phyloP scores from a whole-genome alignment of 2,113 vertebrate species.

The Ellobius talpinus region DNA sequence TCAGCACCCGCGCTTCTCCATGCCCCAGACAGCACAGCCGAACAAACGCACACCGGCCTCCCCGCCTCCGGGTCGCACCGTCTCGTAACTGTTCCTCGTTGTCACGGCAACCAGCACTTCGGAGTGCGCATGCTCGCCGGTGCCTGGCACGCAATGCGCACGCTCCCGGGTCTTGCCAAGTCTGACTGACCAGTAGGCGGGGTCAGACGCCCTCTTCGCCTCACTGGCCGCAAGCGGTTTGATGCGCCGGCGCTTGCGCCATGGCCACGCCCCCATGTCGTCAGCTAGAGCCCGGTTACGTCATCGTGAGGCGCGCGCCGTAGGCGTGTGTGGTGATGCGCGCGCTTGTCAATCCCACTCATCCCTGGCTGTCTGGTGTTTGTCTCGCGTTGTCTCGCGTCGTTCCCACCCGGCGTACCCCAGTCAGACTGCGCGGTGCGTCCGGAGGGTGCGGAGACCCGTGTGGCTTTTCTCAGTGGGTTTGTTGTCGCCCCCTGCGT shows the following conservation, averaged over 20 bases:
- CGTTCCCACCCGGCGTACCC: neutral
- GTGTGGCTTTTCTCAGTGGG: neutral
- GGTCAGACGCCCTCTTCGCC: rapidly evolving
- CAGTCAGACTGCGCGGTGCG: too few relatives aligned
- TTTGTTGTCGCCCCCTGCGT: neutral
- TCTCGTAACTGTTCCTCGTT: neutral
- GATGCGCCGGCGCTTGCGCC: neutral
- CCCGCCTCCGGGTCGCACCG: rapidly evolving
- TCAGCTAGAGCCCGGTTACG: neutral
- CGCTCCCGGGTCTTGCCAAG: neutral
- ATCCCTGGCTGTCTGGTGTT: too few relatives aligned
- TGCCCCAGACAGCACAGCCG: rapidly evolving
- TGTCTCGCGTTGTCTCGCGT: too few relatives aligned
- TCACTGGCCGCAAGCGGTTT: neutral
- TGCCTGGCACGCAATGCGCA: neutral
- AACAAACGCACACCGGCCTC: neutral
- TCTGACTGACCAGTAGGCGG: too few relatives aligned
- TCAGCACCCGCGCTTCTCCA: neutral
- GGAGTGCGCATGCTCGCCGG: neutral
- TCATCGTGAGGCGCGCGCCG: neutral
- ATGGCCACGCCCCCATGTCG: neutral
- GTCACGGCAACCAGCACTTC: neutral
- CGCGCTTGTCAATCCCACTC: neutral
- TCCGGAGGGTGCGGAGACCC: too few relatives aligned
- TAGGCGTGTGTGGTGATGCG: neutral